Percentiles rank a stretch among this genome's conserved stretches.
Evolutionary conservation across 2,113 vertebrate genomes (phyloP).

Genomic region (Apaloderma vittatum): DNA sequence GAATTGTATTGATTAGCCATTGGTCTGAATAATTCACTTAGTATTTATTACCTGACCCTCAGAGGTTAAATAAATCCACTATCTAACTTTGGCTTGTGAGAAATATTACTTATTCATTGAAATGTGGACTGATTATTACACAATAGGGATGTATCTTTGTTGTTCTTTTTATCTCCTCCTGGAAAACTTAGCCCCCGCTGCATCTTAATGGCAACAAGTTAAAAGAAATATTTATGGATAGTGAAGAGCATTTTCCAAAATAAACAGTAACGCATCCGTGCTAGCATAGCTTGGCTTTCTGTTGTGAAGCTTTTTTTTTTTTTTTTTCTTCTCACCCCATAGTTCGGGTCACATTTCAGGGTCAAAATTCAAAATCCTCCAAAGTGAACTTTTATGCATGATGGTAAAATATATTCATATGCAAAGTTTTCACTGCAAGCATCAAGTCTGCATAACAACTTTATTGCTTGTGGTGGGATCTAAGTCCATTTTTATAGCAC

Average conservation of each 20-base stretch:
- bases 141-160: constrained; percentile 78
- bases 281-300: constrained; percentile 41
- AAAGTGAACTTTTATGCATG: constrained; percentile 53
- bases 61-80: constrained; percentile 91
- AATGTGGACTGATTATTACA: constrained; percentile 84
- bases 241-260: constrained; percentile 49
- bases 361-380: constrained; percentile 63
- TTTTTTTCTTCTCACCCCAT: neutral
- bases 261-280: constrained; percentile 49
- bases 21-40: constrained; percentile 90
- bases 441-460: constrained; percentile 43
- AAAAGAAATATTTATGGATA: constrained; percentile 65
- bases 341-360: constrained; percentile 34
- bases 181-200: constrained; percentile 65
- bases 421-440: constrained; percentile 62
- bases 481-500: constrained; percentile 70
- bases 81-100: constrained; percentile 81
- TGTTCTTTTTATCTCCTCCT: constrained; percentile 67
- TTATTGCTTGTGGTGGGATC: constrained; percentile 64
- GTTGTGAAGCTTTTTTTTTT: neutral
- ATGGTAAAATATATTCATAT: constrained; percentile 46
- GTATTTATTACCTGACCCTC: constrained; percentile 91
- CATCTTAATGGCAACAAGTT: constrained; percentile 65
- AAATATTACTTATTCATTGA: constrained; percentile 88
- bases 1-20: constrained; percentile 88